These are phyloP conservation scores for Danaus melanippus DNA, from an alignment of 1,140 invertebrate genomes.

Conservation along the genomic window DNA sequence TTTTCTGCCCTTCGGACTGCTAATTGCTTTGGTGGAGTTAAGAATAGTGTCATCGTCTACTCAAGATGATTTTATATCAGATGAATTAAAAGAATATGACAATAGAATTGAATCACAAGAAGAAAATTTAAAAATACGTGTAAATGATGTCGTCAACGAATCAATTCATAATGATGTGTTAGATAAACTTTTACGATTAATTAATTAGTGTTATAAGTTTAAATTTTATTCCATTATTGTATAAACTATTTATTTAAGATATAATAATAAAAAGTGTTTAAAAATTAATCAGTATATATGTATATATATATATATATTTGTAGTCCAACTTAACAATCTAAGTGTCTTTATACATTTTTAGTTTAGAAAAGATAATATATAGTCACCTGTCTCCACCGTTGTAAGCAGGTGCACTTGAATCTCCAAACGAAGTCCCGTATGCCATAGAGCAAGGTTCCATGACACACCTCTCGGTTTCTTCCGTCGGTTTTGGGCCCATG, in stretches of 20 bases:
- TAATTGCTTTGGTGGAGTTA: conserved; percentile 45
- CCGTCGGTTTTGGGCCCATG: conserved; percentile 84
- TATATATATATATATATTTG: too few relatives aligned
- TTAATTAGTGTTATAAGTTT: conserved; percentile 2
- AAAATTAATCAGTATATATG: too few relatives aligned
- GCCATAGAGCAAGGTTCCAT: conserved; percentile 82
- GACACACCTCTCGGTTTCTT: conserved; percentile 84
- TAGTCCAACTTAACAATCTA: too few relatives aligned
- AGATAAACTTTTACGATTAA: conserved; percentile 30
- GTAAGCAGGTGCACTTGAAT: conserved; percentile 73
- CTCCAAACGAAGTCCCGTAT: conserved; percentile 74
- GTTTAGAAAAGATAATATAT: too few relatives aligned
- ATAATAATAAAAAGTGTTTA: too few relatives aligned
- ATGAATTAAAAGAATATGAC: background rate
- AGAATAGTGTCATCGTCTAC: conserved; percentile 34
- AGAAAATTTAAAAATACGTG: conserved; percentile 28
- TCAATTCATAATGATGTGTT: conserved; percentile 40
- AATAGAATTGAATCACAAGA: conserved; percentile 11
- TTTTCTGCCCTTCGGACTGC: conserved; percentile 36
- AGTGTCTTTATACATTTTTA: too few relatives aligned
- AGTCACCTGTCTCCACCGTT: conserved; percentile 47
- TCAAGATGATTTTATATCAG: conserved; percentile 28
- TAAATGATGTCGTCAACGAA: conserved; percentile 55
- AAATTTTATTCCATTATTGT: too few relatives aligned
- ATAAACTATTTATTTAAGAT: too few relatives aligned